Base-by-base conservation (phyloP, 2,888 invertebrate genomes). In the Nyleta sp. region DNA sequence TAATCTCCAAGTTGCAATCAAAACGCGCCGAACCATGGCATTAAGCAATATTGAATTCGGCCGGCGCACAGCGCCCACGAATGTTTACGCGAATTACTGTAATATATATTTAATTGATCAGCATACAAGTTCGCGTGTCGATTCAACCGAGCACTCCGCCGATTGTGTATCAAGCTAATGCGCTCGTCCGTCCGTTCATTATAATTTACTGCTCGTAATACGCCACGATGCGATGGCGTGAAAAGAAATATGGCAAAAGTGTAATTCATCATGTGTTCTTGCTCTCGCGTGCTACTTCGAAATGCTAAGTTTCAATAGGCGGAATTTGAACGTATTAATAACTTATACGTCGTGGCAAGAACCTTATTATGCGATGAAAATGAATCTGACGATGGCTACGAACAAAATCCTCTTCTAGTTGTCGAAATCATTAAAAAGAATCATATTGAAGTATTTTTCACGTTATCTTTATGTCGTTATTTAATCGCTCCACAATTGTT, bases 231-330 rank as follows among this genome's bases (percentile, higher is more conserved):
- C 15, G 35, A 28, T 53, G 53, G 65, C 44, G 65, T 42, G 42
- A 57, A 67, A 67, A 53, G 44, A 67, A 67, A 44, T 48, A 40
- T 46, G 38, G 44, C 67, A 18, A 48, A 55, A 67, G 24, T 38
- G 28, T 57, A 57, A 67, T 67, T 55, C 38, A 55, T 67, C 67
- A 44, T 31, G 42, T 17, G 42, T 65, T 52, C 33, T 65, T 65
- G 52, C 33, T 38, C 40, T 50, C 22, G 33, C 52, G 35, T 55
- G 67, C n/a, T 24, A 35, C n/a, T 44, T 18, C 33, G 33, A 53
- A 53, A 67, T 67, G 33, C 65, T 40, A 53, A 31, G n/a, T 50
- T 64, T 64, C 64, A 50, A 64, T 64, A 64, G 50, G 18, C 38
- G 35, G 64, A 64, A 64, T 64, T 50, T 50, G 7, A 28, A 50